Percentiles rank a stretch among this genome's conserved stretches.
Evolutionary conservation across 2,797 vertebrate species (phyloP).

Genomic region (Glyptemys insculpta): DNA sequence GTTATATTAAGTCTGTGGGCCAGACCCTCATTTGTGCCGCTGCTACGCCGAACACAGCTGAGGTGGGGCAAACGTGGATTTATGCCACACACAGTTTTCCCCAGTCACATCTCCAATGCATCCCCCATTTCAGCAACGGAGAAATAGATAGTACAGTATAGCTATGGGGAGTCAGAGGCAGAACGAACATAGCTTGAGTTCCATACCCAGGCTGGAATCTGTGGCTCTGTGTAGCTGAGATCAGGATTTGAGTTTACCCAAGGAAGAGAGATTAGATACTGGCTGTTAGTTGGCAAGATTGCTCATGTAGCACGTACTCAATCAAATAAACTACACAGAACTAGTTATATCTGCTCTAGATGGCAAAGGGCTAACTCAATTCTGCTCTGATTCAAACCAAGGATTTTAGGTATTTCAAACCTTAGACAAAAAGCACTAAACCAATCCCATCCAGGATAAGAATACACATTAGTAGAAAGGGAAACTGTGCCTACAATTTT

Average conservation of each 20-base stretch:
- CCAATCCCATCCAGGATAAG: neutral
- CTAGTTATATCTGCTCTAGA: neutral
- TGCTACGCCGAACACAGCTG: neutral
- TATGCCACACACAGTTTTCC: neutral
- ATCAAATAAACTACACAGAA: neutral
- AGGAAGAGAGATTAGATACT: neutral
- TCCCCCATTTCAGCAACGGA: neutral
- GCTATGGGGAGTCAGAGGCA: neutral
- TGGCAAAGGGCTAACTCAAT: neutral
- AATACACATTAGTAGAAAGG: neutral
- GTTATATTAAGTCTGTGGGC: slow-evolving; percentile 49
- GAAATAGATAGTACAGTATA: neutral
- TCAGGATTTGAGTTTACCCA: neutral
- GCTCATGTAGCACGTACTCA: neutral
- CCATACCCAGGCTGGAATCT: neutral
- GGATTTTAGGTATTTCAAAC: neutral
- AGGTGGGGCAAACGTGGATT: neutral
- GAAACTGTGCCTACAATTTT: neutral
- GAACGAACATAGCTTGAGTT: neutral
- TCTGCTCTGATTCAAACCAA: neutral
- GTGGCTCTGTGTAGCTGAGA: neutral
- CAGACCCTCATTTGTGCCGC: slow-evolving; percentile 21
- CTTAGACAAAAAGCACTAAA: neutral
- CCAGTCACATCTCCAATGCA: neutral
- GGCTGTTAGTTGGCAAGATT: neutral